These are phyloP conservation scores for Prolemur simus DNA, from an alignment of 2,113 vertebrate species.

Conservation along the genomic window DNA sequence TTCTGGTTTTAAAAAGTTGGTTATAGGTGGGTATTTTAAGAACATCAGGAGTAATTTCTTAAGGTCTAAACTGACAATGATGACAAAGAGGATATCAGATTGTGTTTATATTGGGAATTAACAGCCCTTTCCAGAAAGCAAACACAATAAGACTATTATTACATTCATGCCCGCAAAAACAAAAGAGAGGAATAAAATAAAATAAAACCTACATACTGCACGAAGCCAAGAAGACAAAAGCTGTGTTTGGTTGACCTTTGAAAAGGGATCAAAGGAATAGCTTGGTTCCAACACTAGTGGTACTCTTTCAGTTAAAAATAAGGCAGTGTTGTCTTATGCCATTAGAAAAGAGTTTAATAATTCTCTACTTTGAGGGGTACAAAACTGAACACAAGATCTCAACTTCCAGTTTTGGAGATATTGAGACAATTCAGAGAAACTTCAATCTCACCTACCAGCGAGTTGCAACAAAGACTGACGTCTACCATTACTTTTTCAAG, in stretches of 20 bases:
- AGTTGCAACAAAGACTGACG: not conserved
- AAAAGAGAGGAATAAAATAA: conserved; percentile 50
- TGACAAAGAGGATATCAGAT: not conserved
- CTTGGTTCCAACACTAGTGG: conserved; percentile 29
- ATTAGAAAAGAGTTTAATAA: not conserved
- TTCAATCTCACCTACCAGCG: conserved; percentile 2
- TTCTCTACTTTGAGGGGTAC: not conserved
- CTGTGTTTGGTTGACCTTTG: conserved; percentile 38
- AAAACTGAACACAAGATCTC: conserved; percentile 1
- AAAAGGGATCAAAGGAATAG: conserved; percentile 57
- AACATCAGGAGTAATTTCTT: conserved; percentile 34
- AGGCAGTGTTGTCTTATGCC: not conserved
- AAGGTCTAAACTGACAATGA: conserved; percentile 38
- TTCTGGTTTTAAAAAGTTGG: conserved; percentile 30
- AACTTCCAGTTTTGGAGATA: conserved; percentile 39
- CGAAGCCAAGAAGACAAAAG: conserved; percentile 57
- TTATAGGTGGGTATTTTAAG: not conserved
- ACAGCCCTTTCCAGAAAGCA: conserved; percentile 54
- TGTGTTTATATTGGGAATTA: conserved; percentile 20
- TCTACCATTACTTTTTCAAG: conserved; percentile 23
- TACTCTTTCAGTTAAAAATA: conserved; percentile 48
- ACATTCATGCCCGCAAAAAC: conserved; percentile 48
- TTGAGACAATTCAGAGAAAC: conserved; percentile 24
- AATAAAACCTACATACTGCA: conserved; percentile 56
- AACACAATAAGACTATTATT: conserved; percentile 45